A percentile compares a stretch with the other conserved stretches of the same genome.
These are phyloP conservation scores for Brienomyrus brachyistius DNA, from an alignment of 2,113 vertebrate genomes.

Conservation along the genomic window DNA sequence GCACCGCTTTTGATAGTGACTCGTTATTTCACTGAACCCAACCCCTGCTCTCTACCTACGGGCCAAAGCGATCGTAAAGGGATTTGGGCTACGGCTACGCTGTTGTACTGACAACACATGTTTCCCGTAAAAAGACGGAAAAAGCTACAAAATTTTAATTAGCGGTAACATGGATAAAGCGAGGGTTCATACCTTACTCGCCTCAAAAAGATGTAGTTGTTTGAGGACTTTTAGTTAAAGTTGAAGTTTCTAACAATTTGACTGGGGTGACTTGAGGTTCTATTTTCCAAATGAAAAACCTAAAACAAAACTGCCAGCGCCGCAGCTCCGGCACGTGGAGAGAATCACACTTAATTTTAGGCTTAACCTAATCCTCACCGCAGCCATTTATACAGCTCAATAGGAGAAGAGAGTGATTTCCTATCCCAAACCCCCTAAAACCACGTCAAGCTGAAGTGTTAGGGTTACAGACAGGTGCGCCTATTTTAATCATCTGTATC, in stretches of 20 bases:
- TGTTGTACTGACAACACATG: slow-evolving; percentile 59
- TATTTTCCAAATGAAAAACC: neutral
- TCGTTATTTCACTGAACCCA: slow-evolving; percentile 58
- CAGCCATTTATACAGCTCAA: neutral
- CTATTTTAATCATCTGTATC: neutral
- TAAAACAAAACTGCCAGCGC: neutral
- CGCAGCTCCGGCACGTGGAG: neutral
- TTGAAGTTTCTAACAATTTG: slow-evolving; percentile 31
- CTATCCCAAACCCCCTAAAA: neutral
- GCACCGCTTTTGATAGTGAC: slow-evolving; percentile 52
- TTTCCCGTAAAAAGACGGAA: slow-evolving; percentile 71
- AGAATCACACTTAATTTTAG: neutral
- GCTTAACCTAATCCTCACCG: neutral
- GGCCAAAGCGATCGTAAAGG: slow-evolving; percentile 29
- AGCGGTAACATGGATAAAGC: slow-evolving; percentile 65
- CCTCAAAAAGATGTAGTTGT: slow-evolving; percentile 46
- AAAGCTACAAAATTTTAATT: slow-evolving; percentile 74
- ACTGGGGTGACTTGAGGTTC: neutral
- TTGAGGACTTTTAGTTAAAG: slow-evolving; percentile 36
- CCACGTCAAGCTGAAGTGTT: neutral
- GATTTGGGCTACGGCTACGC: slow-evolving; percentile 55
- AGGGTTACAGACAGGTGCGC: neutral
- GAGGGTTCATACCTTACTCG: slow-evolving; percentile 55
- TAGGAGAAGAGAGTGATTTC: neutral
- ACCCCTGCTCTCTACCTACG: slow-evolving; percentile 24